A percentile compares a stretch with the other conserved stretches of the same genome.
phyloP scores from a whole-genome alignment of 2,113 vertebrate species.

The Ophthalmolycus amberensis region DNA sequence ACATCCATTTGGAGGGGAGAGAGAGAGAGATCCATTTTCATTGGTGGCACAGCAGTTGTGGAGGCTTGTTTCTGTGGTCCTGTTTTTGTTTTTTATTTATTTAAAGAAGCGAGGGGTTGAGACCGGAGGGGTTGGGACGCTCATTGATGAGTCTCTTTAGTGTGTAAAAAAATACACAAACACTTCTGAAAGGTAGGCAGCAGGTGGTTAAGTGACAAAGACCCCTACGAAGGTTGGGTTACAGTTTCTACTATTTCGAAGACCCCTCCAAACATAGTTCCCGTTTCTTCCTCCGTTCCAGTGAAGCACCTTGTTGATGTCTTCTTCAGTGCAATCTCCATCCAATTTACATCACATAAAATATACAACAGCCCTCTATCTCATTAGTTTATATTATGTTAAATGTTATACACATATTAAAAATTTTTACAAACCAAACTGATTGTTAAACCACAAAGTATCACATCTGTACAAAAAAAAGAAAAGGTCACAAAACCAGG shows the following conservation, averaged over 20 bases:
- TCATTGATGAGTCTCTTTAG: conserved; percentile 49
- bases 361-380: conserved; percentile 69
- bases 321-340: conserved; percentile 69
- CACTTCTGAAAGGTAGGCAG: conserved; percentile 80
- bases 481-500: conserved; percentile 71
- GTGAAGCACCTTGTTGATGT: conserved; percentile 46
- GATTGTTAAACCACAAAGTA: conserved; percentile 77
- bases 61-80: conserved; percentile 70
- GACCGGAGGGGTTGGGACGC: conserved; percentile 41
- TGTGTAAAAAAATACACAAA: conserved; percentile 76
- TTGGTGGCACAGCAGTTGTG: conserved; percentile 75
- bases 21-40: conserved; percentile 25
- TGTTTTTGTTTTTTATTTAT: conserved; percentile 39
- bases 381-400: conserved; percentile 76
- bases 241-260: conserved; percentile 67
- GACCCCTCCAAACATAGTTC: conserved; percentile 34
- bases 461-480: conserved; percentile 76
- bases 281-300: conserved; percentile 22
- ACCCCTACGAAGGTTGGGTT: conserved; percentile 67
- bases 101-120: conserved; percentile 48
- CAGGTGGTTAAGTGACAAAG: conserved; percentile 74
- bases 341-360: conserved; percentile 65
- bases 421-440: conserved; percentile 80
- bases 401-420: conserved; percentile 80
- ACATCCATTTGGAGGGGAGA: conserved; percentile 67